Conservation (phyloP, 23 tunicate species). For the Diplosoma virens region DNA sequence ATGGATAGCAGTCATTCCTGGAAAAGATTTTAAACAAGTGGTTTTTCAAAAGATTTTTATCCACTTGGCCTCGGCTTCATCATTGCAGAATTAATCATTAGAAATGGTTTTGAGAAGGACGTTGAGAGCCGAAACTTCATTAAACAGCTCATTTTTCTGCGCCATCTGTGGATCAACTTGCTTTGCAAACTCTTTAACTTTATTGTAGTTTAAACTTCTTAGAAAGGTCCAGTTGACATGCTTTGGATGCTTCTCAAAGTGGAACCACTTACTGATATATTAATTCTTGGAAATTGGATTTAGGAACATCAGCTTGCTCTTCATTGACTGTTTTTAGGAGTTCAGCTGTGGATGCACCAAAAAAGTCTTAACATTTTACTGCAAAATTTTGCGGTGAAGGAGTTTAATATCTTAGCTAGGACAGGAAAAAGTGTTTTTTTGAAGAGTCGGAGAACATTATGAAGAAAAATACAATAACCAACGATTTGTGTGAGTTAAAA, state of each 20-base stretch:
- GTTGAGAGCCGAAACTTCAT: slow-evolving; percentile 45
- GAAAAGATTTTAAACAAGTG: too few relatives aligned
- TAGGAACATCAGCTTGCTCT: slow-evolving; percentile 33
- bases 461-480: background rate
- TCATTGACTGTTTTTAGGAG: slow-evolving; percentile 25
- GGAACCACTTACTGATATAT: slow-evolving; percentile 33
- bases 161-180: slow-evolving; percentile 44
- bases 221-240: slow-evolving; percentile 33
- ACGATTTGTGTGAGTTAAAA: background rate
- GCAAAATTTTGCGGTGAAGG: slow-evolving; percentile 2
- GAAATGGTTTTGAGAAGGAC: slow-evolving; percentile 22
- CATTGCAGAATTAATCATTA: background rate
- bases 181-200: slow-evolving; percentile 17
- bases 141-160: slow-evolving; percentile 37
- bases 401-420: background rate
- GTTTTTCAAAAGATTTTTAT: too few relatives aligned
- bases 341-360: slow-evolving; percentile 42
- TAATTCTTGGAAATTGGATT: slow-evolving; percentile 4
- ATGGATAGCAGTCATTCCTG: slow-evolving; percentile 11
- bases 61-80: slow-evolving; percentile 34
- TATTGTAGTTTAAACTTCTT: background rate
- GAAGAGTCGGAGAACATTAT: background rate
- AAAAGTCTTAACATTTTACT: slow-evolving; percentile 11
- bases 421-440: background rate
- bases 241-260: slow-evolving; percentile 36